Evolutionary conservation across 2,113 vertebrate genomes (phyloP), one percentile per base, ranked within the genome.

Genomic region (Scomber colias): DNA sequence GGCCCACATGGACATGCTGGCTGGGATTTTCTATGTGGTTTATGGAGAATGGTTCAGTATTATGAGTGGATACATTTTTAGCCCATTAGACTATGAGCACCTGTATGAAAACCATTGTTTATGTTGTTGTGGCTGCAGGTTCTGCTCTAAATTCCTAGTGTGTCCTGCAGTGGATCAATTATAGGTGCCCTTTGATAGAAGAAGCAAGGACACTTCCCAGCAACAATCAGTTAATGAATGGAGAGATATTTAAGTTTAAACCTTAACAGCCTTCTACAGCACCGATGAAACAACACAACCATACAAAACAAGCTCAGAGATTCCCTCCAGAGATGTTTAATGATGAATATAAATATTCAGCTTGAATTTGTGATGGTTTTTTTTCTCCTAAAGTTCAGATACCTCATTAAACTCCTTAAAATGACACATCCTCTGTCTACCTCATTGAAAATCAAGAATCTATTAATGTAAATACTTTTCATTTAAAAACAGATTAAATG

Each of bases 131-230:
- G 7, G 5, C 48, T 53, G 49, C 2, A 9, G 11, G 13, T 17
- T 60, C 55, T 48, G 6, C 27, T 60, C 17, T 73, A 35, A 62
- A 84, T 71, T 73, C 48, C 24, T 27, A 30, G 8, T 55, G 53
- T 24, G 7, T 24, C 21, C 44, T 12, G 51, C 54, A 45, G 50
- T 16, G 65, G 51, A 64, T 84, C 66, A 82, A 75, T 82, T 65
- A 60, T 6, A 4, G 21, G 8, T 49, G 59, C 60, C 75, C 78
- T 84, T 66, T 85, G 48, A 57, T 27, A 5, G 51, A n/a, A 46
- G 21, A 68, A 50, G 30, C 75, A 65, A 85, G 67, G 75, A 60
- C 71, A 68, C 44, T 16, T 5, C 13, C 5, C 14, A 54, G 48
- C 11, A 59, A 51, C 51, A 49, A 49, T 67, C 54, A 27, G 44